Evolutionary conservation across 2,797 vertebrate species (phyloP).

Genomic region (Allobates femoralis): DNA sequence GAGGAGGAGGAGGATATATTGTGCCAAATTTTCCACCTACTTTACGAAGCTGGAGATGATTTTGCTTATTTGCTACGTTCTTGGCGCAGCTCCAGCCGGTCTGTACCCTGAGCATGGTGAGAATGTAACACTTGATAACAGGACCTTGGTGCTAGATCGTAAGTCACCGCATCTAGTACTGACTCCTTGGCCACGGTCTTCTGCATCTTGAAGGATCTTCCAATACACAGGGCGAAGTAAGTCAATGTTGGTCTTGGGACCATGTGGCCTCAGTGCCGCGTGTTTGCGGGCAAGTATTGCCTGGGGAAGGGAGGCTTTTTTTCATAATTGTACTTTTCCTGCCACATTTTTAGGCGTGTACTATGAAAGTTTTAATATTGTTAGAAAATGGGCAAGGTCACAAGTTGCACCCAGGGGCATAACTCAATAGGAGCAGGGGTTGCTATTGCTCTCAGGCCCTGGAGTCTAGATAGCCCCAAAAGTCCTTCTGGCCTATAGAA

Average conservation of each 20-base stretch:
- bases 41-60: not conserved
- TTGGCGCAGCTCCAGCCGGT: not conserved
- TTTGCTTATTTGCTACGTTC: not conserved
- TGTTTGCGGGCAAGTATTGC: not conserved
- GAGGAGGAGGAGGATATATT: not conserved
- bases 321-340: not conserved
- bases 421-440: too few species aligned
- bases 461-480: too few species aligned
- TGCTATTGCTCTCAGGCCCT: too few species aligned
- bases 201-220: not conserved
- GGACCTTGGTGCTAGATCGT: not conserved
- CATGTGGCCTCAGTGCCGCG: not conserved
- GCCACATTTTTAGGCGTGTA: too few species aligned
- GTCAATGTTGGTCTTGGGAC: not conserved
- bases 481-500: too few species aligned
- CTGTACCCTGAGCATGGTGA: not conserved
- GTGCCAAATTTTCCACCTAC: not conserved
- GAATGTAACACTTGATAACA: not conserved
- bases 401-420: too few species aligned
- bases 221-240: not conserved
- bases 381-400: too few species aligned
- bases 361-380: too few species aligned
- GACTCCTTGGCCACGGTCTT: not conserved
- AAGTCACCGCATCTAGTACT: not conserved
- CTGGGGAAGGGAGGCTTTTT: not conserved